Conservation (phyloP, 2,888 invertebrate species). For the Papilio elwesi region DNA sequence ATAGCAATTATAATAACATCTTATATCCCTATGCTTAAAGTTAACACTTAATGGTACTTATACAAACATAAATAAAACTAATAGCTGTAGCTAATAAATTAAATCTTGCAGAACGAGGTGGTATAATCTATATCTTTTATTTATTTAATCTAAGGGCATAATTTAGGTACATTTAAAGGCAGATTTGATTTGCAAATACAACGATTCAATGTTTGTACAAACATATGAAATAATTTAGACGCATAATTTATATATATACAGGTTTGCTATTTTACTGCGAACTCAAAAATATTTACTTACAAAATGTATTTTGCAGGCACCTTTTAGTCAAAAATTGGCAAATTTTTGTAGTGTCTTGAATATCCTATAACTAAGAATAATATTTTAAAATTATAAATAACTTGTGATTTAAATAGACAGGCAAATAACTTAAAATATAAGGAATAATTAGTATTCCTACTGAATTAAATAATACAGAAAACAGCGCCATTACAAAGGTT, state of each 20-base stretch:
- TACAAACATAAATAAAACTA: conserved; percentile 23
- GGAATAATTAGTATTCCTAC: background rate
- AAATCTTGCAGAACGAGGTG: conserved; percentile 9
- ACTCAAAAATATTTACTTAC: conserved; percentile 2
- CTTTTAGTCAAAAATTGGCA: conserved; percentile 4
- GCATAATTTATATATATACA: conserved; percentile 3
- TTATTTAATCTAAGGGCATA: conserved; percentile 14
- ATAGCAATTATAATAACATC: conserved; percentile 22
- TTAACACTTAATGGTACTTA: conserved; percentile 26
- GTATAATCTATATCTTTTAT: conserved; percentile 8
- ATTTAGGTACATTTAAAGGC: conserved; percentile 25
- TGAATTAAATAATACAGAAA: background rate
- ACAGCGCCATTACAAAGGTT: background rate
- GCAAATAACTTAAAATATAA: background rate
- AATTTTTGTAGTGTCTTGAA: conserved; percentile 2
- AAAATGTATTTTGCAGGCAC: conserved; percentile 6
- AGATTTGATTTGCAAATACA: conserved; percentile 22
- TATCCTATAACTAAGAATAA: background rate
- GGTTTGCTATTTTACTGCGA: conserved; percentile 9
- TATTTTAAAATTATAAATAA: background rate
- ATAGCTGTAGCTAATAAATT: conserved; percentile 15
- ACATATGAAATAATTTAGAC: background rate
- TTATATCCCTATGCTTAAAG: conserved; percentile 22
- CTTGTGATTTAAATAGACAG: background rate
- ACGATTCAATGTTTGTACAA: background rate